phyloP scores from a whole-genome alignment of 2,113 vertebrate species.

The Nicator chloris region DNA sequence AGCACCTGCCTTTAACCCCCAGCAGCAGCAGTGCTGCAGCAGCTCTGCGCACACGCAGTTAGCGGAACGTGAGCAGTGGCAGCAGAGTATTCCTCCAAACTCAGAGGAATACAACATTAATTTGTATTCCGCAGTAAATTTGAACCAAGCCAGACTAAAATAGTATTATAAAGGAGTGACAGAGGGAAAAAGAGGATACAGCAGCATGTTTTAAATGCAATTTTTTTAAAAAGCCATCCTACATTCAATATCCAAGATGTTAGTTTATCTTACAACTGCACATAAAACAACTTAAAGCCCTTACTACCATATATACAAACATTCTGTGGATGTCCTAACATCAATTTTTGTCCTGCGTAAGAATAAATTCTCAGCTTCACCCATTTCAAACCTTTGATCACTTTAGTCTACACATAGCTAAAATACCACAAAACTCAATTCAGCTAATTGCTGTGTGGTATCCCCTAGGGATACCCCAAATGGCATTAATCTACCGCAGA shows the following conservation, averaged over 20 bases:
- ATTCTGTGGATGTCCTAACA: neutral
- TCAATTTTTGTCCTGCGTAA: neutral
- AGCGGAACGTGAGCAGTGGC: rapidly evolving
- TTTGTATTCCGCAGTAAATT: neutral
- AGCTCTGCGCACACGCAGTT: neutral
- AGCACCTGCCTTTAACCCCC: neutral
- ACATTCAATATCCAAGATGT: neutral
- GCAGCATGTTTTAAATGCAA: neutral
- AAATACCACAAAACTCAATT: neutral
- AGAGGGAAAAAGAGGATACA: neutral
- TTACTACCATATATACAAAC: neutral
- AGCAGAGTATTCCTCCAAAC: neutral
- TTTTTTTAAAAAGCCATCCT: neutral
- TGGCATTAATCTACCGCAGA: no score
- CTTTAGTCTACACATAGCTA: neutral
- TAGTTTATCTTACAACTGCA: neutral
- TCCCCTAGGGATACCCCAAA: no score
- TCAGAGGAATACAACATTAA: neutral
- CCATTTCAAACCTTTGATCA: neutral
- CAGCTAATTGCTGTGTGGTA: neutral
- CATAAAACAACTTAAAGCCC: neutral
- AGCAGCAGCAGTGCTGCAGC: neutral
- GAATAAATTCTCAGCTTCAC: neutral
- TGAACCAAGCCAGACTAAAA: neutral
- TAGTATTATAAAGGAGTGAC: neutral